Base-by-base conservation (phyloP, 2,113 vertebrate species). In the Ariopsis seemanni region DNA sequence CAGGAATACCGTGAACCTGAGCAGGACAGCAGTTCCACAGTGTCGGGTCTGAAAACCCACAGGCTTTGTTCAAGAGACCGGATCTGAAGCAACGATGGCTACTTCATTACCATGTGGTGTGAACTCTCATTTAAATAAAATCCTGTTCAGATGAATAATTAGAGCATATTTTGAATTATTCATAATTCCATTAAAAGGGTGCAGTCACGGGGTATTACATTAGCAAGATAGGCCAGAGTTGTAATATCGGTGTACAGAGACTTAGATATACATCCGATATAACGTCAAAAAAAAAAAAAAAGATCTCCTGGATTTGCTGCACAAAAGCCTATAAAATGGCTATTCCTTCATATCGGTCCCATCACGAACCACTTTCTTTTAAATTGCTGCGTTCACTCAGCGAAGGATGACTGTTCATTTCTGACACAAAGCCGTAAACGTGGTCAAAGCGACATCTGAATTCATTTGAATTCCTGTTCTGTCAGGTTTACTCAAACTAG, bases 51-150 rank as follows among this genome's bases (percentile, higher is more conserved):
- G 25, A n/a, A 85, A 52, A 22, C 34, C 63, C 30, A 18, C 20
- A 42, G 34, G 72, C 53, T 62, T 80, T 22, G 25, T 62, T 67
- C 9, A 17, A 63, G 27, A 86, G 65, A n/a, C 60, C 34, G n/a
- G 30, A n/a, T 34, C 48, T 14, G 85, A 87, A 82, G 75, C 63
- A 82, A 80, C 77, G 60, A 85, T 57, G 52, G 55, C 55, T 69
- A 30, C 18, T 84, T 87, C 72, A 88, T 91, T 90, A 89, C 71
- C 58, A 83, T 83, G 87, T 63, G 60, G 78, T 34, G 71, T 78
- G 86, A 91, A 81, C 58, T 85, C 88, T 88, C 69, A 91, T 89
- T 90, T 89, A 89, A 91, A 90, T 89, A 53, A 88, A 88, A 86
- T 82, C 89, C 30, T 22, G 81, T 87, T 85, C 65, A 84, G 74